Percentiles rank a stretch among this genome's conserved stretches.
Conservation (phyloP, 2,797 vertebrate species). For the Muraenolepis orangiensis region DNA sequence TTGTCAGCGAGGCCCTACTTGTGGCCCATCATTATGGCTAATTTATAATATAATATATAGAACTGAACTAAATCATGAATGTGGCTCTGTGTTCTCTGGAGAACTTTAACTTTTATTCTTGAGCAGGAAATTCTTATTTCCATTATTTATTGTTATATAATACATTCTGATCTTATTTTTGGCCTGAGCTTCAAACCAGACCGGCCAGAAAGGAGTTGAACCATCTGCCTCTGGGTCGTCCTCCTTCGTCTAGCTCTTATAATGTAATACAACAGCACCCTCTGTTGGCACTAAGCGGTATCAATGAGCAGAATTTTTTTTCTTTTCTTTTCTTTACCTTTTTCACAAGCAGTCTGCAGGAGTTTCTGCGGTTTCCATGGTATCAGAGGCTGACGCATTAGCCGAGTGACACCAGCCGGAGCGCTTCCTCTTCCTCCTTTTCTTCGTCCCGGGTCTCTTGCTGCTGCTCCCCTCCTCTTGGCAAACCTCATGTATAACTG, state of each 20-base stretch:
- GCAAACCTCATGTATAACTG: slow-evolving; percentile 39
- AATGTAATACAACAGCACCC: slow-evolving; percentile 54
- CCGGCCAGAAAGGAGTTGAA: neutral
- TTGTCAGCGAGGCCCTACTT: neutral
- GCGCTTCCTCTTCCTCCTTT: slow-evolving; percentile 35
- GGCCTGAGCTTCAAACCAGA: neutral
- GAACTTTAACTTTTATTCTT: slow-evolving; percentile 1
- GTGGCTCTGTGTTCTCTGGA: neutral
- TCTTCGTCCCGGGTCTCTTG: slow-evolving; percentile 18
- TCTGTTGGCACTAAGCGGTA: slow-evolving; percentile 48
- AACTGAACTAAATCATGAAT: neutral
- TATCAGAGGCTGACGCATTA: slow-evolving; percentile 26
- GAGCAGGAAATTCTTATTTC: neutral
- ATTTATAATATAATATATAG: neutral
- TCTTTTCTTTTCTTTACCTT: neutral
- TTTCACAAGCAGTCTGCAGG: slow-evolving; percentile 22
- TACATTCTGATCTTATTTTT: neutral
- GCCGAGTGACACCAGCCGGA: slow-evolving; percentile 12
- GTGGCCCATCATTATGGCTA: neutral
- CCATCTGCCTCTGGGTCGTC: slow-evolving; percentile 9
- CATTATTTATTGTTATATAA: too few species aligned
- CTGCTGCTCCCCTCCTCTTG: slow-evolving; percentile 27
- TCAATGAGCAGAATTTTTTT: slow-evolving; percentile 3
- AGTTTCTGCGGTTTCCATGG: slow-evolving; percentile 16
- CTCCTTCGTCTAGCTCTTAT: neutral